These are phyloP conservation scores for Laothoe populi DNA, from an alignment of 2,888 invertebrate species.

Conservation along the genomic window DNA sequence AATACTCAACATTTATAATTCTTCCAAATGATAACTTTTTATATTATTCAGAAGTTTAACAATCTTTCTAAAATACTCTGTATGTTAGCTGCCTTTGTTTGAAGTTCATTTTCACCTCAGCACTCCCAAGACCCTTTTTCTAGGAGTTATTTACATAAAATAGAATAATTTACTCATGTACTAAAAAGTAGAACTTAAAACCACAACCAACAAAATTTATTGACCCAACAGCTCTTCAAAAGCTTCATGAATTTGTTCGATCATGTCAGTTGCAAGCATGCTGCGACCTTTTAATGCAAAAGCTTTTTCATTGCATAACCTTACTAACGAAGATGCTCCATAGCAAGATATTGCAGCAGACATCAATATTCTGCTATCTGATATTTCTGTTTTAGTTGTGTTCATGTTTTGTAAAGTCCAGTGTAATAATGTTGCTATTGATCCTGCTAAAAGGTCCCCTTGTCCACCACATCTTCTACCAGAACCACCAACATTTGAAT, in stretches of 20 bases:
- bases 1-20: no score
- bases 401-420: conserved; percentile 87
- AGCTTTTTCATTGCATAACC: conserved; percentile 92
- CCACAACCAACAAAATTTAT: conserved; percentile 35
- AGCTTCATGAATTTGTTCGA: conserved; percentile 90
- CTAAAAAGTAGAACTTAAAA: neutral
- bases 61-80: no score
- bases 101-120: no score
- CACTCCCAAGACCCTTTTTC: no score
- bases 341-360: conserved; percentile 90
- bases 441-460: conserved; percentile 96
- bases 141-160: no score
- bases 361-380: conserved; percentile 66
- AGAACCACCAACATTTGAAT: conserved; percentile 89
- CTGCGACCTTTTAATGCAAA: conserved; percentile 92
- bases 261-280: conserved; percentile 95
- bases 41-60: no score
- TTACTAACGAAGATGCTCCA: conserved; percentile 92
- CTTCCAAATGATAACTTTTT: no score
- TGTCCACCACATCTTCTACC: conserved; percentile 98
- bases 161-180: no score
- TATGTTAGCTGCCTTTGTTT: no score
- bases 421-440: conserved; percentile 92
- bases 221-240: conserved; percentile 84
- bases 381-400: conserved; percentile 47